These are phyloP conservation scores for Sebastes glaucus DNA, from an alignment of 2,797 vertebrate species.

Conservation along the genomic window DNA sequence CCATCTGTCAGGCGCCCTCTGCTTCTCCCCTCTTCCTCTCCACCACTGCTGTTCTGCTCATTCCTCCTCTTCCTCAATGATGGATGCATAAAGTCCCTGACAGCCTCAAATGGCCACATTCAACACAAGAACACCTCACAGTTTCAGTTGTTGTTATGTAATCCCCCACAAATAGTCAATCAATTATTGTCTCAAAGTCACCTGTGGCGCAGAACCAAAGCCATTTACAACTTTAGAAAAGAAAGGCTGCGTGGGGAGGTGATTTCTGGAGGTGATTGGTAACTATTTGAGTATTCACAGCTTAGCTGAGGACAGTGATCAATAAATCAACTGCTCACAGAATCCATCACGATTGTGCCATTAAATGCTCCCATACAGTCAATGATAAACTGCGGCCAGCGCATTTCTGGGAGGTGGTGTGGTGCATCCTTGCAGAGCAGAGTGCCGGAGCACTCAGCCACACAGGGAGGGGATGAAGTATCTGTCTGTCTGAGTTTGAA, in stretches of 20 bases:
- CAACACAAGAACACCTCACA: slow-evolving; percentile 39
- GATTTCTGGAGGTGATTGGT: slow-evolving; percentile 69
- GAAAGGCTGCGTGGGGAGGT: slow-evolving; percentile 21
- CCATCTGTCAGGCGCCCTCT: slow-evolving; percentile 81
- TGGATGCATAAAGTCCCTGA: slow-evolving; percentile 68
- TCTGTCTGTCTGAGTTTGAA: slow-evolving; percentile 35
- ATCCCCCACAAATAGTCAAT: slow-evolving; percentile 40
- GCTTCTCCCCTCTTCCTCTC: slow-evolving; percentile 69
- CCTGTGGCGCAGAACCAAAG: slow-evolving; percentile 33
- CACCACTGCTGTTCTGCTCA: slow-evolving; percentile 55
- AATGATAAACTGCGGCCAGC: slow-evolving; percentile 66
- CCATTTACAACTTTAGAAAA: slow-evolving; percentile 39
- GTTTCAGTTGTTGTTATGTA: slow-evolving; percentile 36
- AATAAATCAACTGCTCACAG: slow-evolving; percentile 71
- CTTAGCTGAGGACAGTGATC: slow-evolving; percentile 66
- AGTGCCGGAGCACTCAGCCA: slow-evolving; percentile 15
- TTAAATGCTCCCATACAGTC: slow-evolving; percentile 73
- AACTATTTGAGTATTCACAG: slow-evolving; percentile 78
- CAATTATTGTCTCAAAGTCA: slow-evolving; percentile 54
- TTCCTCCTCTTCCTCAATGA: slow-evolving; percentile 79
- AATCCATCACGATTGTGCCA: slow-evolving; percentile 77
- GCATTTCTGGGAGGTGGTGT: slow-evolving; percentile 40
- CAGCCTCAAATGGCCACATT: slow-evolving; percentile 59
- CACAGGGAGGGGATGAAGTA: slow-evolving; percentile 34
- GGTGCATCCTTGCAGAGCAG: slow-evolving; percentile 46